Base-by-base conservation (phyloP, 2,113 vertebrate genomes). In the Hiodon alosoides region DNA sequence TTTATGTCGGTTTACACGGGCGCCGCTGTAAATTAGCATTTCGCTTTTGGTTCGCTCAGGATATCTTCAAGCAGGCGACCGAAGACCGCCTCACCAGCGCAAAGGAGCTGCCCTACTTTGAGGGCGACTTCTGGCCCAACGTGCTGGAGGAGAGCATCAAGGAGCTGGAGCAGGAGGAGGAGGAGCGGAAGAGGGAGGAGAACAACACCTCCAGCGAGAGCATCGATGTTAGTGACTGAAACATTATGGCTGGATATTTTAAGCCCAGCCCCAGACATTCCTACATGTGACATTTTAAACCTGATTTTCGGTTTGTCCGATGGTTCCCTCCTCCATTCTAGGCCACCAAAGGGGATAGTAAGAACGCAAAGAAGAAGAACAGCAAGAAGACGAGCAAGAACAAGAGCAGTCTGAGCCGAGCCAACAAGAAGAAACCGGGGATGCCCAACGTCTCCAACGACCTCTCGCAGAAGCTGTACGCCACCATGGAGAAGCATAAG, bases 371-470 rank as follows among this genome's bases (percentile, higher is more conserved):
- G 88, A 99, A 99, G 90, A 99, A 99, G 89, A 99, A 99, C 83
- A 99, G 97, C 77, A 99, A 99, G 87, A 99, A 99, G 90, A 99
- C 97, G 0, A 98, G 95, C 83, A 99, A 99, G 88, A 99, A 98
- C 86, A 99, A 98, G 87, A 98, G 96, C 90, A 99, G 96, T 79
- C 85, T 98, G 85, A 98, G 96, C 82, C 90, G 97, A 85, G 93
- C 94, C 79, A 99, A 93, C 85, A 99, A 99, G 90, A 99, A 99
- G 89, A 99, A 99, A 83, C 95, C 97, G 2, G 96, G 97, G 57
- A 95, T 99, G 95, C 97, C 96, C 74, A 98, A 93, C 5, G 97
- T 99, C 10, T 99, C 95, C 68, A 99, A 98, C 58, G 97, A 99
- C 81, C 92, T 98, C 52, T 99, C 97, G 0, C 97, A 99, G 83